Evolutionary conservation across 2,888 invertebrate genomes (phyloP).

Genomic region (Cheilosia soror): DNA sequence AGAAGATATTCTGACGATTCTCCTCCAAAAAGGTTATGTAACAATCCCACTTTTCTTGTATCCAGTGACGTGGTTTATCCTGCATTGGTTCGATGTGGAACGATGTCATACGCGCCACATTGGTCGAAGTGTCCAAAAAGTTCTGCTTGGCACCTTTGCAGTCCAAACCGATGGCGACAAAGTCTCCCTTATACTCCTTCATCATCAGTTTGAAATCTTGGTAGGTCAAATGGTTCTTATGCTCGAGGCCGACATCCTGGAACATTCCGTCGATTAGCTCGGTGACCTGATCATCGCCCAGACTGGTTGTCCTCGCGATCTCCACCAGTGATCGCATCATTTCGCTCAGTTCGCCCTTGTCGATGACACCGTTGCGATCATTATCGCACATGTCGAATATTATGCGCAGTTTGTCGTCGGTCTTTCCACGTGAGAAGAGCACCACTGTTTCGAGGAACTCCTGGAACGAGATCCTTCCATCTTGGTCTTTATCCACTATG

Average conservation of each 20-base stretch:
- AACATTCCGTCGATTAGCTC: constrained; percentile 98
- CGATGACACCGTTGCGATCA: constrained; percentile 96
- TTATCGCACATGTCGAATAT: constrained; percentile 99
- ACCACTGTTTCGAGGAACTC: constrained; percentile 98
- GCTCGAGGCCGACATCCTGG: constrained; percentile 94
- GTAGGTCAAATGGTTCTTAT: constrained; percentile 95
- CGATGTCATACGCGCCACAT: constrained; percentile 97
- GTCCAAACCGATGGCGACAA: constrained; percentile 96
- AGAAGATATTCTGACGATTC: constrained; percentile 97
- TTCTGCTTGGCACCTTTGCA: constrained; percentile 98
- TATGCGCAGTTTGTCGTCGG: constrained; percentile 96
- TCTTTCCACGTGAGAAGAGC: constrained; percentile 95
- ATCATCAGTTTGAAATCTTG: constrained; percentile 97
- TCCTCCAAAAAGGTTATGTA: constrained; percentile 96
- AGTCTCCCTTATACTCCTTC: constrained; percentile 98
- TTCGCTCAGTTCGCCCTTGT: constrained; percentile 95
- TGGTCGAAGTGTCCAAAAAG: constrained; percentile 96
- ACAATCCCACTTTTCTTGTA: constrained; percentile 92
- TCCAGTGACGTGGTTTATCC: constrained; percentile 89
- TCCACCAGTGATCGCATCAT: constrained; percentile 97
- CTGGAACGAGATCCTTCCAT: constrained; percentile 97
- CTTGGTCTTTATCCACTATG: constrained; percentile 96
- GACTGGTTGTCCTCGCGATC: constrained; percentile 95
- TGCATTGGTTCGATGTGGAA: constrained; percentile 94
- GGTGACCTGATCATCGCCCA: constrained; percentile 95